These are phyloP conservation scores for Heliconius aoede DNA, from an alignment of 2,888 invertebrate genomes.

Conservation along the genomic window DNA sequence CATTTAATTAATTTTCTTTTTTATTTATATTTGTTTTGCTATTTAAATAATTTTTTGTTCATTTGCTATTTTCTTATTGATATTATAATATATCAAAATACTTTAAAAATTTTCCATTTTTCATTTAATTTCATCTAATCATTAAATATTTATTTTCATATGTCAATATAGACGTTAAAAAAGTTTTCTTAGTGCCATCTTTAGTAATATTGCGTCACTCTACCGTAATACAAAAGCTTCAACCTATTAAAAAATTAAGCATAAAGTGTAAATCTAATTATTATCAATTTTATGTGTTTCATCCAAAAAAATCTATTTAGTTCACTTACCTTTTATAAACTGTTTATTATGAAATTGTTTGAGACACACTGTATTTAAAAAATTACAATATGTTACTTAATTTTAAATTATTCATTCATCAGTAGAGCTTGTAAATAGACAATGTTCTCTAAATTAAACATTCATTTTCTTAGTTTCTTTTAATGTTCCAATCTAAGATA, in stretches of 20 bases:
- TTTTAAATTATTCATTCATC: neutral
- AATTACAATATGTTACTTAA: neutral
- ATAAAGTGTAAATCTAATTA: too few relatives aligned
- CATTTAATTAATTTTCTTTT: too few relatives aligned
- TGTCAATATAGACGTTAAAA: neutral
- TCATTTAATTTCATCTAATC: neutral
- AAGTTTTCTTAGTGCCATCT: slow-evolving; percentile 11
- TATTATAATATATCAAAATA: too few relatives aligned
- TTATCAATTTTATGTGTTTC: neutral
- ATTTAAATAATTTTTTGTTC: too few relatives aligned
- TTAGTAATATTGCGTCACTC: neutral
- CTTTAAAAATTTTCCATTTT: too few relatives aligned
- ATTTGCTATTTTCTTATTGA: too few relatives aligned
- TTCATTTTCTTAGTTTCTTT: neutral
- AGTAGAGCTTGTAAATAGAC: neutral
- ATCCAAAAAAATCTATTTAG: neutral
- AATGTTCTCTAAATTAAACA: neutral
- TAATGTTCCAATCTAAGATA: neutral
- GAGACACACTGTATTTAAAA: neutral
- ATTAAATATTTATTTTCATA: neutral
- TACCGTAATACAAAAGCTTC: neutral
- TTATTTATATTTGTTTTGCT: too few relatives aligned
- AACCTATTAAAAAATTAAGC: neutral
- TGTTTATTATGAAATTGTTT: neutral
- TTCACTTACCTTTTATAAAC: too few relatives aligned